Conservation (phyloP, 2,113 vertebrate species). For the Podiceps cristatus region DNA sequence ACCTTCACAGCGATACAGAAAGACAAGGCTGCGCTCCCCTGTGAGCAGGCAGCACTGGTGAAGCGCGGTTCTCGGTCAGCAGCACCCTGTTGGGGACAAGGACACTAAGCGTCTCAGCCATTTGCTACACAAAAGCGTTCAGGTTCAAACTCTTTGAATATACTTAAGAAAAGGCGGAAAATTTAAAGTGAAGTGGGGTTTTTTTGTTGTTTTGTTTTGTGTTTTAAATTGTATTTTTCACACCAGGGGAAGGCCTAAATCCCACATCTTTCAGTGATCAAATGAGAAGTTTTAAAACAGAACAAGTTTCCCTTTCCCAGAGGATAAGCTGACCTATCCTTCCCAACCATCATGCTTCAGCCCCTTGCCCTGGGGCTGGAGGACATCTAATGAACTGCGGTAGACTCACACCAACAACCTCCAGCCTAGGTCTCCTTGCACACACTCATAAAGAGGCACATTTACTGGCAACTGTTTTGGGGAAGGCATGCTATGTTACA, state of each 20-base stretch:
- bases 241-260: not conserved
- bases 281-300: not conserved
- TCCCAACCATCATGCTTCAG: not conserved
- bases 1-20: not conserved
- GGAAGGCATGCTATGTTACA: not conserved
- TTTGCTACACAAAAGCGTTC: not conserved
- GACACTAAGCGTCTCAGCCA: not conserved
- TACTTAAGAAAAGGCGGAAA: not conserved
- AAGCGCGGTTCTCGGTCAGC: not conserved
- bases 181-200: not conserved
- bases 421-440: not conserved
- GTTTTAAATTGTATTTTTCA: not conserved
- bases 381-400: not conserved
- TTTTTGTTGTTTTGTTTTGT: no score
- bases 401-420: not conserved
- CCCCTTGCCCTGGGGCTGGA: rapidly evolving
- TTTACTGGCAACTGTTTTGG: not conserved
- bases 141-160: not conserved
- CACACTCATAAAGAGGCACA: not conserved
- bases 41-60: rapidly evolving
- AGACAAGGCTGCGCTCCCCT: not conserved
- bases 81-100: not conserved
- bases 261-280: not conserved
- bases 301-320: not conserved
- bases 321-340: not conserved